Evolutionary conservation across 1,140 invertebrate species (phyloP), one percentile per base, ranked within the genome.

Genomic region (Ceratosolen fusciceps): DNA sequence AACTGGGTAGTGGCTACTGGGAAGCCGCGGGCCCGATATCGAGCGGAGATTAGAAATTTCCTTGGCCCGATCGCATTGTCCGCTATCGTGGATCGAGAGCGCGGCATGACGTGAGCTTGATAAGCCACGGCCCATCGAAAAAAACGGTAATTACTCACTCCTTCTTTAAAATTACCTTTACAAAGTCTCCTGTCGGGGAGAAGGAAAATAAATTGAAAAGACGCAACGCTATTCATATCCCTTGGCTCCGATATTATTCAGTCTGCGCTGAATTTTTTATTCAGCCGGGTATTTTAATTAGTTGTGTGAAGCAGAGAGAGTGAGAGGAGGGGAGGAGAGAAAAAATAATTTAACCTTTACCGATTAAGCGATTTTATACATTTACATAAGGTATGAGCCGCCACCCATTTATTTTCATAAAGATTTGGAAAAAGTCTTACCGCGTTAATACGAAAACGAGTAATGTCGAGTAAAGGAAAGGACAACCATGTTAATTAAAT

Each of bases 101-200:
- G 54, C 0, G 26, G 0, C 1, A 37, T 16, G 34, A 43, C n/a
- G n/a, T n/a, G n/a, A n/a, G n/a, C n/a, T n/a, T n/a, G n/a, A n/a
- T n/a, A n/a, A n/a, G n/a, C n/a, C n/a, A n/a, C n/a, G n/a, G n/a
- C n/a, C n/a, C 9, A 31, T 70, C 39, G 67, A 47, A 70, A 52
- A 54, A 72, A 62, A 47, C 47, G 31, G 14, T 60, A 65, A 74
- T 74, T 74, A 74, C 47, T 74, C 73, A 31, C 47, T 74, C 73
- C 24, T 21, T 34, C 31, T 47, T 74, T 49, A 21, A 74, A 60
- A 74, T 74, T 74, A 74, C 34, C 65, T 21, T 16, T 16, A 7
- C 58, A 10, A 37, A 29, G 3, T 43, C 31, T 7, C 8, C 9
- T 2, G 14, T 31, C n/a, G 24, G 37, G 5, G 21, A 43, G 39